Evolutionary conservation across 2,888 invertebrate genomes (phyloP).

Genomic region (Agriopis leucophaearia): DNA sequence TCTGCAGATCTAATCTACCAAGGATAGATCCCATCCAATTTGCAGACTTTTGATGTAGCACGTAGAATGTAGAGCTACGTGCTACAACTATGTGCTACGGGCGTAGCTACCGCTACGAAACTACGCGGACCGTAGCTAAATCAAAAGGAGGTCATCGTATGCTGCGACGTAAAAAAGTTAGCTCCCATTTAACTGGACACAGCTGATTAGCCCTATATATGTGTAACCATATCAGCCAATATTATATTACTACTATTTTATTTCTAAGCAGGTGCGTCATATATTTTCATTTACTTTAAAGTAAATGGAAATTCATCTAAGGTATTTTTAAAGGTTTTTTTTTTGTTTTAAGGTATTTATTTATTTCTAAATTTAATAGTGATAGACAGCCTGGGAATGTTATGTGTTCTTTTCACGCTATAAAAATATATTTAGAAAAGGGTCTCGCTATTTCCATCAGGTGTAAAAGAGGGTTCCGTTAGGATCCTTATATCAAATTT

Average conservation of each 20-base stretch:
- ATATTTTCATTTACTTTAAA: too few species aligned
- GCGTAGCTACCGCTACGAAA: slow-evolving; percentile 15
- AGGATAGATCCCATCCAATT: slow-evolving; percentile 1
- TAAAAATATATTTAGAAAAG: slow-evolving; percentile 16
- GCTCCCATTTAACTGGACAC: not conserved
- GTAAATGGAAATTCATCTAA: too few species aligned
- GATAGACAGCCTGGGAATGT: not conserved
- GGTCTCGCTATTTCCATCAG: slow-evolving; percentile 20
- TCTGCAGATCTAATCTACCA: slow-evolving; percentile 12
- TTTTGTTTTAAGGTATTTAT: not conserved
- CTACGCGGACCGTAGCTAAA: slow-evolving; percentile 1
- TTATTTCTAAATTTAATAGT: not conserved
- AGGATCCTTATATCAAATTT: slow-evolving; percentile 23
- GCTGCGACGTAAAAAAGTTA: not conserved
- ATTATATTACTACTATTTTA: too few species aligned
- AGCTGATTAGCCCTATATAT: not conserved
- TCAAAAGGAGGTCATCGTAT: not conserved
- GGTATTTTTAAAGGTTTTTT: not conserved
- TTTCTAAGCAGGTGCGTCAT: too few species aligned
- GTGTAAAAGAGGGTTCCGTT: slow-evolving; percentile 22
- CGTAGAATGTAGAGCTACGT: slow-evolving; percentile 11
- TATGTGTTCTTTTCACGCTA: slow-evolving; percentile 8
- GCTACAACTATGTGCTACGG: slow-evolving; percentile 26
- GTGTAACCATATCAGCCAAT: too few species aligned
- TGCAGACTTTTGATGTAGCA: slow-evolving; percentile 9